Base-by-base conservation (phyloP, 2,888 invertebrate genomes). In the Cybosia mesomella region DNA sequence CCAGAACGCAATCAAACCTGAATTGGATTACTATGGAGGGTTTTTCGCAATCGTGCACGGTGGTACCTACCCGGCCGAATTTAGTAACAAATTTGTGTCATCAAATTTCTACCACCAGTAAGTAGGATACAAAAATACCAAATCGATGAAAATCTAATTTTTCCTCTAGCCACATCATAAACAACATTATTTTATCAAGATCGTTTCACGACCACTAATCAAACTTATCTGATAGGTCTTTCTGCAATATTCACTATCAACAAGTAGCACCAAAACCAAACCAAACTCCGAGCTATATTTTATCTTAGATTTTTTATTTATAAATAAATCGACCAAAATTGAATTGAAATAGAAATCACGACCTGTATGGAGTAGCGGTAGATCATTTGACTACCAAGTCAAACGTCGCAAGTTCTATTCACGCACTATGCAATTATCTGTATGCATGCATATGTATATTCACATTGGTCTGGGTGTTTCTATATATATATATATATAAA, bases 141-240 rank as follows among this genome's bases (percentile, higher is more conserved):
- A n/a, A n/a, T 21, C 9, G 15, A 39, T 39, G 13, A 4, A 15
- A 39, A 39, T 15, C 15, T 15, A 15, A 15, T 15, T 39, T 18
- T 18, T 43, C 21, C 59, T 59, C 22, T 18, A 22, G 22, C 18
- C 4, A 32, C n/a, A 28, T 61, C 49, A 49, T 34, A 63, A 63
- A 63, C 58, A 54, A 63, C 32, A 54, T 15, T 49, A 34, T 11
- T 36, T 63, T 57, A 67, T 61, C 57, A 55, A 49, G 36, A 43
- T 57, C 32, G 18, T 43, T 57, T 43, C 57, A n/a, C 18, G 32
- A 32, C 34, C 34, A 53, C 34, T 58, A 65, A 58, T 53, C 34
- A 61, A 18, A 34, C 32, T 61, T 39, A 64, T 57, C 39, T 57
- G 43, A 66, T 55, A 66, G 28, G 32, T 15, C 15, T 18, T 24